phyloP scores from a whole-genome alignment of 2,888 invertebrate species.

The Dichetophora obliterata region DNA sequence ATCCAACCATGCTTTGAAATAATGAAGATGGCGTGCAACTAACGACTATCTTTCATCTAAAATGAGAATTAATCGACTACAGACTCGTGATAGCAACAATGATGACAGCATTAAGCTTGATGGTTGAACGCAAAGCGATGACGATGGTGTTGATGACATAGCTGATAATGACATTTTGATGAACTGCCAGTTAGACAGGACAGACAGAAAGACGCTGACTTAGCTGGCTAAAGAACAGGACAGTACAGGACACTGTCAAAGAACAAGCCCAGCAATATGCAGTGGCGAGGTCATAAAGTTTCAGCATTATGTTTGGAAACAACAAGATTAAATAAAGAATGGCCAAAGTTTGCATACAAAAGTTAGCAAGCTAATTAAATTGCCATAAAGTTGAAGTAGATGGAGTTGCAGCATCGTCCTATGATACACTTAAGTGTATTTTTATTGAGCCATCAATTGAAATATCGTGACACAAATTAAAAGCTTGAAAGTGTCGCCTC shows the following conservation, averaged over 20 bases:
- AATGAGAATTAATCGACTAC: slow-evolving; percentile 29
- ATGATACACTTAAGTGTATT: too few relatives aligned
- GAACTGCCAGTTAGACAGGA: not conserved
- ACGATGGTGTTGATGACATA: slow-evolving; percentile 10
- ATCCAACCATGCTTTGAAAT: not conserved
- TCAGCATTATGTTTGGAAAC: not conserved
- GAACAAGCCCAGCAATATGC: too few relatives aligned
- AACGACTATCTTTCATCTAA: slow-evolving; percentile 24
- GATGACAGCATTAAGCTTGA: slow-evolving; percentile 17
- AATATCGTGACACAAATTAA: too few relatives aligned
- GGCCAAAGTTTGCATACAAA: not conserved
- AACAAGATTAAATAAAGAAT: not conserved
- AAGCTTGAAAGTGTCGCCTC: too few relatives aligned
- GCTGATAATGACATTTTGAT: slow-evolving; percentile 33
- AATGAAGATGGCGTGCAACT: not conserved
- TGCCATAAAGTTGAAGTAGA: too few relatives aligned
- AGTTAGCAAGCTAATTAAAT: too few relatives aligned
- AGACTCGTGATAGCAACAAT: not conserved
- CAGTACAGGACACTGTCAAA: too few relatives aligned
- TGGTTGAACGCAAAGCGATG: not conserved
- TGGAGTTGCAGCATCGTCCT: too few relatives aligned
- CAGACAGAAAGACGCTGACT: not conserved
- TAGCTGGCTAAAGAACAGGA: too few relatives aligned
- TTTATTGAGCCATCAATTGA: too few relatives aligned
- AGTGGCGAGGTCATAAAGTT: not conserved